phyloP scores from a whole-genome alignment of 2,113 vertebrate genomes.

The Limnothrissa miodon region DNA sequence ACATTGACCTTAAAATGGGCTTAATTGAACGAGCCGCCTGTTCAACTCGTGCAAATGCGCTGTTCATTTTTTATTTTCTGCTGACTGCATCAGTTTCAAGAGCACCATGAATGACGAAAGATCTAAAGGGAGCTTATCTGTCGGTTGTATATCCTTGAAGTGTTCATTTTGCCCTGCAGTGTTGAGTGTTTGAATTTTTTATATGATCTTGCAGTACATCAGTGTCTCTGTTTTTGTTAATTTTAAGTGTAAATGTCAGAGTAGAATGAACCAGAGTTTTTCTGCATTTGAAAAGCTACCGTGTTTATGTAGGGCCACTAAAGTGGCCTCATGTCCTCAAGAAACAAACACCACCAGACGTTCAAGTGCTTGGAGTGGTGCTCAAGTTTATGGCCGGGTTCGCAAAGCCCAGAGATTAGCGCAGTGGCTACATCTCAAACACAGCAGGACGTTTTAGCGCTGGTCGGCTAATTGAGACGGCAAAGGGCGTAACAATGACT shows the following conservation, averaged over 20 bases:
- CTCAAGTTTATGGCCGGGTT: conserved; percentile 22
- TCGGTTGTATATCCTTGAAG: neutral
- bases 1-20: conserved; percentile 66
- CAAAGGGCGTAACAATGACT: conserved; percentile 74
- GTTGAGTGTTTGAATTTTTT: neutral
- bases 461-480: conserved; percentile 71
- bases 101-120: conserved; percentile 39
- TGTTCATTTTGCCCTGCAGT: neutral
- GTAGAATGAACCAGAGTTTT: neutral
- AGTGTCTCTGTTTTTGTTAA: neutral
- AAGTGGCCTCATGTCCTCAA: neutral
- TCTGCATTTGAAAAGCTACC: neutral
- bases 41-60: conserved; percentile 48
- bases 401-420: conserved; percentile 60
- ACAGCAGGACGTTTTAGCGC: conserved; percentile 74
- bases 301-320: neutral
- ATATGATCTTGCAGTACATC: neutral
- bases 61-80: conserved; percentile 39
- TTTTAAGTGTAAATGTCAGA: neutral
- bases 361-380: conserved; percentile 11
- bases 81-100: conserved; percentile 1
- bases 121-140: conserved; percentile 23
- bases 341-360: conserved; percentile 8
- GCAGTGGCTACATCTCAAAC: conserved; percentile 37
- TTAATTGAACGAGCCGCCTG: conserved; percentile 61